These are phyloP conservation scores for Parochlus steinenii DNA, from an alignment of 2,888 invertebrate species.

Conservation along the genomic window DNA sequence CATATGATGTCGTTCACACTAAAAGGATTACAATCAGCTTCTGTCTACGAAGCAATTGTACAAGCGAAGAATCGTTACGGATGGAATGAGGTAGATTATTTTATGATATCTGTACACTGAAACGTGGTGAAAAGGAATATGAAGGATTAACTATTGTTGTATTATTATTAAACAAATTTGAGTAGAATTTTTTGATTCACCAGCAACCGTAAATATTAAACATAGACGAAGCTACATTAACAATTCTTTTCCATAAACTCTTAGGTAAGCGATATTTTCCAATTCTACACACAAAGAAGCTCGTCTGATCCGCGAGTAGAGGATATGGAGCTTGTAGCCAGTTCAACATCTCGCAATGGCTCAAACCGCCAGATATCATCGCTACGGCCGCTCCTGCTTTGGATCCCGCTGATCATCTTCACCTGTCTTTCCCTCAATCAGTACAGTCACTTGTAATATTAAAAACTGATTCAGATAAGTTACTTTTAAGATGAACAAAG, in stretches of 20 bases:
- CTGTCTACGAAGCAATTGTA: slow-evolving; percentile 55
- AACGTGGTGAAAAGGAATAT: no score
- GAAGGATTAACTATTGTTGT: no score
- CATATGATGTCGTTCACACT: slow-evolving; percentile 48
- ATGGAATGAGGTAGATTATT: slow-evolving; percentile 42
- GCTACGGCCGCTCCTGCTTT: slow-evolving; percentile 10
- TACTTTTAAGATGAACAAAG: no score
- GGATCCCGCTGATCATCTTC: slow-evolving; percentile 9
- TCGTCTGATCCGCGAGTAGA: slow-evolving; percentile 27
- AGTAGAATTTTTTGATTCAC: no score
- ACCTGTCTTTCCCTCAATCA: no score
- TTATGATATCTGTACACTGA: slow-evolving; percentile 4
- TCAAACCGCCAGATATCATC: slow-evolving; percentile 11
- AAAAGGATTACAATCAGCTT: slow-evolving; percentile 42
- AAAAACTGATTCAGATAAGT: no score
- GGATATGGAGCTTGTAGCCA: slow-evolving; percentile 31
- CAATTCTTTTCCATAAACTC: no score
- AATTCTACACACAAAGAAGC: slow-evolving; percentile 45
- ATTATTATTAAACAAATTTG: no score
- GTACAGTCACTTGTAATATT: no score
- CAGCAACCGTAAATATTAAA: no score
- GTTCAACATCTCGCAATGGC: slow-evolving; percentile 28
- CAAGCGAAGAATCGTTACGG: slow-evolving; percentile 59
- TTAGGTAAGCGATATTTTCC: slow-evolving; percentile 54
- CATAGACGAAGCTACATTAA: no score